Conservation (phyloP, 2,888 invertebrate species). For the Tuberolachnus salignus region DNA sequence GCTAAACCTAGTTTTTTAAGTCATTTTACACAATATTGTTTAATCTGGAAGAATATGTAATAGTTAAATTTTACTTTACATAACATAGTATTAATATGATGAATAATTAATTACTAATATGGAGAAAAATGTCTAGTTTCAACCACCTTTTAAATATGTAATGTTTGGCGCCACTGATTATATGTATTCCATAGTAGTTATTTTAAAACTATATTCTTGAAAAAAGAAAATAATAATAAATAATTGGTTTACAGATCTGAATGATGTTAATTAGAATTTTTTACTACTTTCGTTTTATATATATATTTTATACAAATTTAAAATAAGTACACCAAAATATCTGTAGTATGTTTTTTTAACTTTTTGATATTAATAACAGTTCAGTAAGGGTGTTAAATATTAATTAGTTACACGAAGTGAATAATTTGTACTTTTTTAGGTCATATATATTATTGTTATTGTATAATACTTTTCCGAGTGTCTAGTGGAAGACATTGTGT, state of each 20-base stretch:
- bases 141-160: no score
- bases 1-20: no score
- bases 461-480: neutral
- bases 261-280: neutral
- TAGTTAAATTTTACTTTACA: no score
- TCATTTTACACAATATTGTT: no score
- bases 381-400: neutral
- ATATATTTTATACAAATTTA: slow-evolving; percentile 20
- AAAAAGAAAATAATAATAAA: neutral
- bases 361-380: slow-evolving; percentile 28
- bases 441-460: neutral
- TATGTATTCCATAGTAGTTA: slow-evolving; percentile 18
- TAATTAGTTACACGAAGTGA: neutral
- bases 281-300: slow-evolving; percentile 30
- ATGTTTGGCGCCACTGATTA: neutral
- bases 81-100: no score
- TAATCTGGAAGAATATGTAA: no score
- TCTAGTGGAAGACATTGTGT: neutral
- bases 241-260: neutral
- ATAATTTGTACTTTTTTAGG: slow-evolving; percentile 41
- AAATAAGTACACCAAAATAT: slow-evolving; percentile 7
- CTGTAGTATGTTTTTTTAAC: slow-evolving; percentile 32
- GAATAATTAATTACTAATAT: no score
- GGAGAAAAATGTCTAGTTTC: no score
- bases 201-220: neutral